Conservation (phyloP, 2,888 invertebrate species). For the Omphaloscelis lunosa region DNA sequence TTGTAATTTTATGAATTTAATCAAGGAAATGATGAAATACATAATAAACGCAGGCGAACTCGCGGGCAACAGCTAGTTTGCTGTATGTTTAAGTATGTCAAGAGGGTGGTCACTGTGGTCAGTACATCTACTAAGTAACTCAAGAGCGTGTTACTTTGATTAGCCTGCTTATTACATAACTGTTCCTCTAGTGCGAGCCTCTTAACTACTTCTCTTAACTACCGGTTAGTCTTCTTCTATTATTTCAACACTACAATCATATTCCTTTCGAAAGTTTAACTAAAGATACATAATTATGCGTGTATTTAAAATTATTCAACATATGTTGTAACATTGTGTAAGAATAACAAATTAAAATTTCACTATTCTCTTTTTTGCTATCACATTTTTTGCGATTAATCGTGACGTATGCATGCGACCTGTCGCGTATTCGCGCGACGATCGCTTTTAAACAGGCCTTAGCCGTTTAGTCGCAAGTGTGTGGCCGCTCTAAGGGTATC, state of each 20-base stretch:
- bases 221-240: slow-evolving; percentile 4
- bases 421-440: no score
- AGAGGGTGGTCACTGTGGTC: slow-evolving; percentile 25
- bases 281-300: neutral
- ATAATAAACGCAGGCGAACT: neutral
- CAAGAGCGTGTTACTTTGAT: slow-evolving; percentile 8
- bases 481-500: neutral
- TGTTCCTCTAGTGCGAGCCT: neutral
- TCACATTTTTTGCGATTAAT: neutral
- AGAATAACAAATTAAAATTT: neutral
- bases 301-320: no score
- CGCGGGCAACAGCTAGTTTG: neutral
- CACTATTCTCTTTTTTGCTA: neutral
- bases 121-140: slow-evolving; percentile 20
- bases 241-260: slow-evolving; percentile 14
- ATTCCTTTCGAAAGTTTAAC: slow-evolving; percentile 26
- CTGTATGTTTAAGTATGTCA: slow-evolving; percentile 10
- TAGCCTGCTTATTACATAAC: slow-evolving; percentile 21
- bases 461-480: slow-evolving; percentile 28
- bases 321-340: neutral
- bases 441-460: no score
- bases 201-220: slow-evolving; percentile 3
- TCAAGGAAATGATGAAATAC: no score
- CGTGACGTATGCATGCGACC: no score
- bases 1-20: no score